phyloP scores from a whole-genome alignment of 2,113 vertebrate genomes.

The Neopipo cinnamomea region DNA sequence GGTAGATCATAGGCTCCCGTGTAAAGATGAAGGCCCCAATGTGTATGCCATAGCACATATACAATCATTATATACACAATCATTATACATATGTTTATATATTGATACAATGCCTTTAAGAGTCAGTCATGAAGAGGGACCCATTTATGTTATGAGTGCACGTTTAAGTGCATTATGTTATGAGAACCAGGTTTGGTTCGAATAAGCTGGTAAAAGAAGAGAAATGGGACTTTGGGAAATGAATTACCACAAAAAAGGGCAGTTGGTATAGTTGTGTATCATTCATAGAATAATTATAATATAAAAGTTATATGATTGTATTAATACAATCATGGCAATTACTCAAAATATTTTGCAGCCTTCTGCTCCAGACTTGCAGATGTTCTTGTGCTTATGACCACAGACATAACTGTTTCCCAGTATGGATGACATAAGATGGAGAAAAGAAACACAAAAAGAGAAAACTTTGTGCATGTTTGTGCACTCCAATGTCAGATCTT shows the following conservation, averaged over 20 bases:
- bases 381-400: not conserved
- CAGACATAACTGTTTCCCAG: not conserved
- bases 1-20: not conserved
- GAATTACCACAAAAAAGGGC: not conserved
- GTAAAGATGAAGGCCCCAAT: not conserved
- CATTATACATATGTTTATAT: not conserved
- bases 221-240: not conserved
- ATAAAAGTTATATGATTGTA: not conserved
- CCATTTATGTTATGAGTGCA: not conserved
- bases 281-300: not conserved
- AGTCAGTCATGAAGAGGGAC: not conserved
- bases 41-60: not conserved
- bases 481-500: not conserved
- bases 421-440: not conserved
- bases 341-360: not conserved
- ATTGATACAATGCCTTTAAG: not conserved
- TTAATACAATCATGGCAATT: not conserved
- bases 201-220: not conserved
- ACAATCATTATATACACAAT: not conserved
- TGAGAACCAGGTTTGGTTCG: not conserved
- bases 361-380: not conserved
- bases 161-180: too few species aligned
- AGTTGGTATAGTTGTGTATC: not conserved
- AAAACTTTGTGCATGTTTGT: not conserved
- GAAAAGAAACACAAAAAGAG: not conserved